These are phyloP conservation scores for Pteropus rufus DNA, from an alignment of 2,797 vertebrate species.

Conservation along the genomic window DNA sequence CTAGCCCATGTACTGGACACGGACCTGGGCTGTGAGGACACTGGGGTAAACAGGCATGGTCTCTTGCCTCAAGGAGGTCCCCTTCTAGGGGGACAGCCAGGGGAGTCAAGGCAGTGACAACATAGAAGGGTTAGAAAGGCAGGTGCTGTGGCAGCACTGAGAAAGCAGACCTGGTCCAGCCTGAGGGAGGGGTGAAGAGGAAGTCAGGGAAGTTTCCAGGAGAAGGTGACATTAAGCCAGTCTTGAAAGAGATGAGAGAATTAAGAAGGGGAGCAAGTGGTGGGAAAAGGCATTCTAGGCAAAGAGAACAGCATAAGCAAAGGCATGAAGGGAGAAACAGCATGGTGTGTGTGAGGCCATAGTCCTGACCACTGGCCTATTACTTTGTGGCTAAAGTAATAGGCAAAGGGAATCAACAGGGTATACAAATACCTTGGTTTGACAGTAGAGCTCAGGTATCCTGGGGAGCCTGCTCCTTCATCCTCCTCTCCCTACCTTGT, in stretches of 20 bases:
- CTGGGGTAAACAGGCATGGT: not conserved
- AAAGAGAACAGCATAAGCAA: not conserved
- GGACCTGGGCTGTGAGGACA: not conserved
- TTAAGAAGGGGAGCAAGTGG: not conserved
- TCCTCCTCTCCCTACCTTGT: conserved; percentile 20
- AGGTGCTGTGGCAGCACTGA: not conserved
- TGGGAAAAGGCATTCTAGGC: not conserved
- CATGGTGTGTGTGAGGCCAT: not conserved
- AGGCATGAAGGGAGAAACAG: not conserved
- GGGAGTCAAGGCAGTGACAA: not conserved
- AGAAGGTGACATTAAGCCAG: not conserved
- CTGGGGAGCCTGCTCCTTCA: not conserved
- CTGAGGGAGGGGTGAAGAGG: not conserved
- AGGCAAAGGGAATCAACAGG: not conserved
- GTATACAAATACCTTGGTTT: not conserved
- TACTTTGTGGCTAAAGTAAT: not conserved
- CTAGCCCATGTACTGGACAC: not conserved
- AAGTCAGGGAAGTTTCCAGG: not conserved
- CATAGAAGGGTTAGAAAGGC: not conserved
- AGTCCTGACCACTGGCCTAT: not conserved
- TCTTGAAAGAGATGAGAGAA: not conserved
- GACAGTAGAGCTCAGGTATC: not conserved
- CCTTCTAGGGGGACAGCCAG: not conserved
- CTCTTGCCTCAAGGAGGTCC: not conserved
- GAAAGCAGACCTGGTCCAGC: not conserved